Conservation (phyloP, 2,113 vertebrate genomes). For the Megaptera novaeangliae region DNA sequence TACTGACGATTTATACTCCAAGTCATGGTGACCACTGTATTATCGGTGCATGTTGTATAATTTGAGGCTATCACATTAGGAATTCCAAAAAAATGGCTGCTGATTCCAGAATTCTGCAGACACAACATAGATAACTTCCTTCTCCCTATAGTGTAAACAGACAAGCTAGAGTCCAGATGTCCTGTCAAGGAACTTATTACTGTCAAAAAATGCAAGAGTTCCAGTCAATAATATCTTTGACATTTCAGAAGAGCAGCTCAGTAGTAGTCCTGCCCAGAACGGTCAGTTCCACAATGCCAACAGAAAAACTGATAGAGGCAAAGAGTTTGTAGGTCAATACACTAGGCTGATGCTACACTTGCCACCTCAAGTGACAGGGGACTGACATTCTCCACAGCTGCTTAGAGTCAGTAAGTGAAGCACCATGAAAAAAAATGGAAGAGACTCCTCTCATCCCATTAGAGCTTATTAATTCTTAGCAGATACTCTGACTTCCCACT, state of each 20-base stretch:
- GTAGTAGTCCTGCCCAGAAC: not conserved
- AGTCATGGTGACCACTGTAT: not conserved
- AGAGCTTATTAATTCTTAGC: not conserved
- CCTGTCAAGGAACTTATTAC: not conserved
- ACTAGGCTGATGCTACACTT: not conserved
- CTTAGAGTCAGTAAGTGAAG: not conserved
- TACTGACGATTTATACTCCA: not conserved
- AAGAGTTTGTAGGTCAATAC: not conserved
- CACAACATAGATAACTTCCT: not conserved
- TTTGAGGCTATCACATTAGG: not conserved
- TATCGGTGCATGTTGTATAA: not conserved
- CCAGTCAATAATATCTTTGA: conserved; percentile 27
- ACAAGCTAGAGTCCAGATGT: not conserved
- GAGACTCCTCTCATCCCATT: not conserved
- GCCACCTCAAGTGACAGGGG: not conserved
- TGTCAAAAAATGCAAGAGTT: conserved; percentile 38
- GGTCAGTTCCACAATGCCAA: not conserved
- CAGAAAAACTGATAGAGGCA: not conserved
- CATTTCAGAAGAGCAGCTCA: not conserved
- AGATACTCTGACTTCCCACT: not conserved
- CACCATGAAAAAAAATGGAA: not conserved
- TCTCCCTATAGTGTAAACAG: not conserved
- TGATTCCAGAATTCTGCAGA: not conserved
- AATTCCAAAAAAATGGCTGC: not conserved
- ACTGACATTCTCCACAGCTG: not conserved